Evolutionary conservation across 2,888 invertebrate species (phyloP).

Genomic region (Volucella inflata): DNA sequence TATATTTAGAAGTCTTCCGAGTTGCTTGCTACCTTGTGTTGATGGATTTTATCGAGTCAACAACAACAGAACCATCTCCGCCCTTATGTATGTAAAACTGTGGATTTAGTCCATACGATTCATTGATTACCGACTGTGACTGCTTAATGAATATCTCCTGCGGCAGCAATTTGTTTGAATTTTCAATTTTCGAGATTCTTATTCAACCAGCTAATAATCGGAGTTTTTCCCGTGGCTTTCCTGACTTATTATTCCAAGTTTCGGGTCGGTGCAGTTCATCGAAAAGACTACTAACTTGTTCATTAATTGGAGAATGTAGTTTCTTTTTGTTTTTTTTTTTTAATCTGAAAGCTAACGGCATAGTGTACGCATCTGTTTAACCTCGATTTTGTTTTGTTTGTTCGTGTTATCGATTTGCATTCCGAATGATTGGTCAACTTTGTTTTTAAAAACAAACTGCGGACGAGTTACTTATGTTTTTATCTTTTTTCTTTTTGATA

Average conservation of each 20-base stretch:
- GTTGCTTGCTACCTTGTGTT: neutral
- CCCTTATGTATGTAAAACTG: no score
- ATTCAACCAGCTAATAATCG: neutral
- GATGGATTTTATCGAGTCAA: neutral
- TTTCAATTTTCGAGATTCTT: neutral
- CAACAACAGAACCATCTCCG: no score
- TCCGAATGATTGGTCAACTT: conserved; percentile 43
- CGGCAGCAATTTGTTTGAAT: neutral
- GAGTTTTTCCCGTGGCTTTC: neutral
- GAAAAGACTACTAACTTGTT: neutral
- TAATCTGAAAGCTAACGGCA: conserved; percentile 16
- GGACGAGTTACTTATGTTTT: neutral
- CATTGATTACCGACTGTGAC: no score
- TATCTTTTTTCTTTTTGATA: no score
- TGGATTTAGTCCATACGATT: no score
- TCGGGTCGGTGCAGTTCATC: conserved; percentile 2
- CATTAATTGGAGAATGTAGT: conserved; percentile 7
- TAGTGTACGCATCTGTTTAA: conserved; percentile 28
- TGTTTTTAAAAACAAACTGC: conserved; percentile 15
- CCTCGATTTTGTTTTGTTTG: neutral
- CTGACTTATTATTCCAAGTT: no score
- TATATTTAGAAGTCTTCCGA: conserved; percentile 22
- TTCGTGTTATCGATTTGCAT: conserved; percentile 23
- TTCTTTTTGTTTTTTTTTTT: neutral
- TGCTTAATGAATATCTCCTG: no score